Evolutionary conservation across 2,113 vertebrate genomes (phyloP).

Genomic region (Ailurus styani): DNA sequence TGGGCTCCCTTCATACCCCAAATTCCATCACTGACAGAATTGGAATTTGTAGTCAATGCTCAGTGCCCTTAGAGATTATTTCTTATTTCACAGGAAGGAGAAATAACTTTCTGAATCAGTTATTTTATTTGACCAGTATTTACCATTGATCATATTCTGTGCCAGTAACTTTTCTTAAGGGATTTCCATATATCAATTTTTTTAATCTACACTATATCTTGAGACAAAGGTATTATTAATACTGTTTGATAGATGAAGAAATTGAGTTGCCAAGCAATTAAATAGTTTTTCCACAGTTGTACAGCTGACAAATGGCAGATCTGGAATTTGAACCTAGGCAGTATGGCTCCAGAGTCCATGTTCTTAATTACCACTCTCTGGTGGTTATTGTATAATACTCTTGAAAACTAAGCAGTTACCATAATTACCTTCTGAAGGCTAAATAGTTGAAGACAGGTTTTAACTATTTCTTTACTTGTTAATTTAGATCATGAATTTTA

Average conservation of each 20-base stretch:
- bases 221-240: background rate
- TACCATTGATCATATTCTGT: background rate
- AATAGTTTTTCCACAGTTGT: background rate
- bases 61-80: background rate
- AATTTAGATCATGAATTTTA: background rate
- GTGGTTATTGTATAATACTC: background rate
- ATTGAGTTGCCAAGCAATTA: background rate
- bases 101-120: background rate
- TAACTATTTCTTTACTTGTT: background rate
- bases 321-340: background rate
- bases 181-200: background rate
- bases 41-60: background rate
- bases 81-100: background rate
- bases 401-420: background rate
- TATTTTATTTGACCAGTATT: background rate
- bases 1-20: background rate
- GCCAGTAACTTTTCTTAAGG: background rate
- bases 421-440: background rate
- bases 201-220: background rate
- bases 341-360: background rate
- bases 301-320: background rate
- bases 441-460: background rate
- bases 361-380: background rate
- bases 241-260: background rate
- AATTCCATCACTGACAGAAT: background rate